These are phyloP conservation scores for Hydrocynus forskahlii DNA, from an alignment of 2,797 vertebrate species.

Conservation along the genomic window DNA sequence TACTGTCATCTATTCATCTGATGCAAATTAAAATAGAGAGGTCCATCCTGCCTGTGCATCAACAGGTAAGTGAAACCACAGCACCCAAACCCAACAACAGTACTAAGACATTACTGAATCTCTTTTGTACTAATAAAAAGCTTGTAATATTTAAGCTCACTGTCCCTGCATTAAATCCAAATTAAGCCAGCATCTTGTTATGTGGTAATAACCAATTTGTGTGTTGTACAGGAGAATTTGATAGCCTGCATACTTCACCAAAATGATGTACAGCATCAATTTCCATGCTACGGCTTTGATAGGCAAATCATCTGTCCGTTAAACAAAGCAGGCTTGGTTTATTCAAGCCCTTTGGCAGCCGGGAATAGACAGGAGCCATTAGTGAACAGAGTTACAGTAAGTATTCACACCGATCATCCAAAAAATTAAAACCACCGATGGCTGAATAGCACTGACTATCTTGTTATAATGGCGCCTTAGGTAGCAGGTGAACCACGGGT, in stretches of 20 bases:
- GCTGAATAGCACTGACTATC: too few relatives aligned
- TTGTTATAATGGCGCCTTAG: too few relatives aligned
- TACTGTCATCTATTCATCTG: conserved; percentile 25
- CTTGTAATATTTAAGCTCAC: not conserved
- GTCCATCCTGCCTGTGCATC: conserved; percentile 22
- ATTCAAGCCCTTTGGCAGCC: conserved; percentile 18
- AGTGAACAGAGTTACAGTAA: not conserved
- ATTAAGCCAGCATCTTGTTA: not conserved
- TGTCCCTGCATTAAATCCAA: not conserved
- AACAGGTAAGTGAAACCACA: conserved; percentile 36
- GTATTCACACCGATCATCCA: not conserved
- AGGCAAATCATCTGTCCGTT: conserved; percentile 52
- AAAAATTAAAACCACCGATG: too few relatives aligned
- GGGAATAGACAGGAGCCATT: not conserved
- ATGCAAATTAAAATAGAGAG: conserved; percentile 38
- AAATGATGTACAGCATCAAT: conserved; percentile 22
- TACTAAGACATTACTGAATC: not conserved
- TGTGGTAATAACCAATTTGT: not conserved
- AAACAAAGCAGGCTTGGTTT: conserved; percentile 45
- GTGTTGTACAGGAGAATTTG: not conserved
- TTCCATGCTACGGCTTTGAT: conserved; percentile 49
- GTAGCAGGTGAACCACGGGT: too few relatives aligned
- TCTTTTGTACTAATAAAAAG: not conserved
- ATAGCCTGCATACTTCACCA: not conserved
- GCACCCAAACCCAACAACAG: not conserved